These are phyloP conservation scores for Nemurella pictetii DNA, from an alignment of 2,888 invertebrate genomes.

Conservation along the genomic window DNA sequence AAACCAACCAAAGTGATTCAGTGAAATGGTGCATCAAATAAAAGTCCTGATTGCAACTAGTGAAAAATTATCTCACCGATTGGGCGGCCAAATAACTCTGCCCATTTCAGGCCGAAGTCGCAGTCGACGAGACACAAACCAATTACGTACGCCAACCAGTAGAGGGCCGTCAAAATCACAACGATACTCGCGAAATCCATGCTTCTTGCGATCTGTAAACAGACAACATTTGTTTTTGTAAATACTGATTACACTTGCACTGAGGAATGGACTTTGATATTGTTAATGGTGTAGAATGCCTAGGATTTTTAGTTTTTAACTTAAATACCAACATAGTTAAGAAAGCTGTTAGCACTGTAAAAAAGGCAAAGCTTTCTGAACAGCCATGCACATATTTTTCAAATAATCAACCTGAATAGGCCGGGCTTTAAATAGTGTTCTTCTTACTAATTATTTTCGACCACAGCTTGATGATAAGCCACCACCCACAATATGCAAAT, in stretches of 20 bases:
- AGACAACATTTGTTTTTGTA: background rate
- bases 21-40: background rate
- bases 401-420: no score
- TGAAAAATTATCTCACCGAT: conserved; percentile 55
- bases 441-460: no score
- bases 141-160: conserved; percentile 57
- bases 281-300: background rate
- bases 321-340: no score
- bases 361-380: no score
- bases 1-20: background rate
- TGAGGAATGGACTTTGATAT: background rate
- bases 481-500: no score
- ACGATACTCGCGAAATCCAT: background rate
- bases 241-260: background rate
- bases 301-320: no score
- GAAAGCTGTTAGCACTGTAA: no score
- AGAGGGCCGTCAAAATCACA: conserved; percentile 47
- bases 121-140: conserved; percentile 61
- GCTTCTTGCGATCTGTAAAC: no score
- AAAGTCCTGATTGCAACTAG: background rate
- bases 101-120: conserved; percentile 61
- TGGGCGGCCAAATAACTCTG: conserved; percentile 64
- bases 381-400: no score
- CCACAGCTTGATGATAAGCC: no score
- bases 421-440: no score